These are phyloP conservation scores for Mythimna lalbum DNA, from an alignment of 2,888 invertebrate species.

Conservation along the genomic window DNA sequence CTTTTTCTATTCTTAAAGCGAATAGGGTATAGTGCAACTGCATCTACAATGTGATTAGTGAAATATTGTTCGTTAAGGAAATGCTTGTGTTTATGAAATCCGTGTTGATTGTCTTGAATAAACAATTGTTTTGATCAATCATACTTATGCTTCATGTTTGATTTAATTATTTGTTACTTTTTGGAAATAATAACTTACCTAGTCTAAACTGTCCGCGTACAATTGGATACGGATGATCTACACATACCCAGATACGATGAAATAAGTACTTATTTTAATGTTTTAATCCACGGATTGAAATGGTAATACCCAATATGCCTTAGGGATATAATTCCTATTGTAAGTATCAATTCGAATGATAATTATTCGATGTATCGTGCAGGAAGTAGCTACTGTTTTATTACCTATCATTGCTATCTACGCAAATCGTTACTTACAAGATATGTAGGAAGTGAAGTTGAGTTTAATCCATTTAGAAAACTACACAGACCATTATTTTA, in stretches of 20 bases:
- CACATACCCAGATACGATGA: too few species aligned
- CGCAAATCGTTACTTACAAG: neutral
- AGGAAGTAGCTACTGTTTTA: neutral
- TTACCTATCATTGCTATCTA: neutral
- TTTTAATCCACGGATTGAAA: too few species aligned
- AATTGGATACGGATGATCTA: too few species aligned
- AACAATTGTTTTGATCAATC: conserved; percentile 19
- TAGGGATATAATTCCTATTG: too few species aligned
- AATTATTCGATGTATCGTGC: neutral
- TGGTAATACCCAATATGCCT: too few species aligned
- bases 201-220: too few species aligned
- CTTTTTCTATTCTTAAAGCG: too few species aligned
- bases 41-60: conserved; percentile 1
- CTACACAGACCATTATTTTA: too few species aligned
- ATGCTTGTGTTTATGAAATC: conserved; percentile 21
- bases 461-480: neutral
- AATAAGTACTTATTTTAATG: too few species aligned
- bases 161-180: neutral
- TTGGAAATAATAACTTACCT: neutral
- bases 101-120: conserved; percentile 16
- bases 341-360: too few species aligned
- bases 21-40: too few species aligned
- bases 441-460: too few species aligned
- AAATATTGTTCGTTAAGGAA: conserved; percentile 23
- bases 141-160: neutral